Percentiles rank a stretch among this genome's conserved stretches.
Conservation (phyloP, 1,140 invertebrate genomes). For the Pemphigus obesinymphae region DNA sequence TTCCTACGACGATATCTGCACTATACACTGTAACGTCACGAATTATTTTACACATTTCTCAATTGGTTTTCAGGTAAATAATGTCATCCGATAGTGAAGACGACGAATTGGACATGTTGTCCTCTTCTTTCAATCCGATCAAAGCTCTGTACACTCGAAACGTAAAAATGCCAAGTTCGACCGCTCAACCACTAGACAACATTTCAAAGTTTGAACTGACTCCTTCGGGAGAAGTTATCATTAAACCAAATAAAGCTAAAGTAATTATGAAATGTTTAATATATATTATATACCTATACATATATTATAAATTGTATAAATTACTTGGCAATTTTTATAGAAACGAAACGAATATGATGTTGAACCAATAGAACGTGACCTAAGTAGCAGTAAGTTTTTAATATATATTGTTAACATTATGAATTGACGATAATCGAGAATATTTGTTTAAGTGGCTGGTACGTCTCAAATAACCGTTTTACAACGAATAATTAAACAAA, state of each 20-base stretch:
- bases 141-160: slow-evolving; percentile 60
- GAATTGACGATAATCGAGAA: background rate
- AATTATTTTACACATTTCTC: background rate
- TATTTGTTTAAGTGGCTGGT: slow-evolving; percentile 1
- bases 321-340: background rate
- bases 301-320: too few species aligned
- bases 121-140: slow-evolving; percentile 63
- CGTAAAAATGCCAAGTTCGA: slow-evolving; percentile 53
- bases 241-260: background rate
- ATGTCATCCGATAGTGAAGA: slow-evolving; percentile 49
- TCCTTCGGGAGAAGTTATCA: background rate
- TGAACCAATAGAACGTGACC: background rate
- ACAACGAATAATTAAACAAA: background rate
- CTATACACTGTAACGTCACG: too few species aligned
- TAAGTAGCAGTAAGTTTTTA: background rate
- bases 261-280: background rate
- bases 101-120: slow-evolving; percentile 60
- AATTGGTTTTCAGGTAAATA: slow-evolving; percentile 47
- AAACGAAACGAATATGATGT: background rate
- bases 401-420: background rate
- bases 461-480: background rate
- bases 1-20: too few species aligned
- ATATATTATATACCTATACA: background rate
- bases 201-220: slow-evolving; percentile 56
- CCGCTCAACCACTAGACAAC: slow-evolving; percentile 61